Percentiles rank a stretch among this genome's conserved stretches.
phyloP scores from a whole-genome alignment of 2,113 vertebrate genomes.

The Aleadryas rufinucha region DNA sequence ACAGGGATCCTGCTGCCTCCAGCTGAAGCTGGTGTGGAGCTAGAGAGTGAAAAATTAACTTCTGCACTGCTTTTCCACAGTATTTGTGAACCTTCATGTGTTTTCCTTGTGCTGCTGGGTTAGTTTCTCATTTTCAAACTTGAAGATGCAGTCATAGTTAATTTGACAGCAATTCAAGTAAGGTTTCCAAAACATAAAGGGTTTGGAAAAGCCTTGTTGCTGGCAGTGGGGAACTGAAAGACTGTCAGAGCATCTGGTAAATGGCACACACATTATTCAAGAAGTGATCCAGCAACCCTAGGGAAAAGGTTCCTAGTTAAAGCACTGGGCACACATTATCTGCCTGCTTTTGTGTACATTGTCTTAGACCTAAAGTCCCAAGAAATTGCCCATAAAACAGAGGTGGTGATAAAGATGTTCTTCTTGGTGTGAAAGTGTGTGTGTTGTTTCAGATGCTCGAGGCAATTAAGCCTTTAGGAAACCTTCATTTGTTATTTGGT shows the following conservation, averaged over 20 bases:
- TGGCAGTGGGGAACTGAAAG: not conserved
- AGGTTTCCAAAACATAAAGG: not conserved
- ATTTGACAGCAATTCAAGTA: not conserved
- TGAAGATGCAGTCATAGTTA: not conserved
- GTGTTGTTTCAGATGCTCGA: not conserved
- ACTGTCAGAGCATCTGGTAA: not conserved
- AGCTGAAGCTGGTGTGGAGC: not conserved
- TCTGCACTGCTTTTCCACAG: rapidly evolving
- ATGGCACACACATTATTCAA: rapidly evolving
- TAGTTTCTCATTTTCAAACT: not conserved
- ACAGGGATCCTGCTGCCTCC: not conserved
- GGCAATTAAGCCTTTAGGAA: not conserved
- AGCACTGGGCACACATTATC: not conserved
- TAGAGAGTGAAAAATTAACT: not conserved
- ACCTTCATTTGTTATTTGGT: not conserved
- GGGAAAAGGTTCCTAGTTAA: not conserved
- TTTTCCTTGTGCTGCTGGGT: not conserved
- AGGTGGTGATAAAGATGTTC: not conserved
- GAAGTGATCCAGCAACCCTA: not conserved
- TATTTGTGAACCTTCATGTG: rapidly evolving
- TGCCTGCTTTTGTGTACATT: not conserved
- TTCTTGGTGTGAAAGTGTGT: not conserved
- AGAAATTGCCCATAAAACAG: not conserved
- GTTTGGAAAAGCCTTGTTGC: not conserved
- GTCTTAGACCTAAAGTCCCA: not conserved